phyloP scores from a whole-genome alignment of 2,888 invertebrate species.

The Synergus gifuensis region DNA sequence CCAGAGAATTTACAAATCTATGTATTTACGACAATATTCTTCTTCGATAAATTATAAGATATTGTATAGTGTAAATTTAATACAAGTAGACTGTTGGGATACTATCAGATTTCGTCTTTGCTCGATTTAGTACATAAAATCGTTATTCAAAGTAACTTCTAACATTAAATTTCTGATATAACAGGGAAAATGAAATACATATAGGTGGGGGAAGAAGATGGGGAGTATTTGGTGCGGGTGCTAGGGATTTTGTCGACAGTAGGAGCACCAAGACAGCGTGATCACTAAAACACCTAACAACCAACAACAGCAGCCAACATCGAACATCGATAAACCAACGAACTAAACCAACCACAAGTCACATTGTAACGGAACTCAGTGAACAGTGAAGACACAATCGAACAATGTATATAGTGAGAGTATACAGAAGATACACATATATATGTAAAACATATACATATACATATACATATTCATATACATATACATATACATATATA shows the following conservation, averaged over 20 bases:
- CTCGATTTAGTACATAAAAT: neutral
- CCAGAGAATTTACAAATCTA: too few species aligned
- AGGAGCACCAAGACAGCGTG: constrained; percentile 74
- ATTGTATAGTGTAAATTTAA: neutral
- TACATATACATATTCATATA: constrained; percentile 20
- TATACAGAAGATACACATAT: constrained; percentile 45
- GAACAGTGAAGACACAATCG: constrained; percentile 73
- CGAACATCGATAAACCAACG: constrained; percentile 76
- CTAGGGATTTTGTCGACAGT: constrained; percentile 60
- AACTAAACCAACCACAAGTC: constrained; percentile 75
- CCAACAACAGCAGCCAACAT: constrained; percentile 77
- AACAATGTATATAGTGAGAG: constrained; percentile 62
- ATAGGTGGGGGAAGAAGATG: neutral
- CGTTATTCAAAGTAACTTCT: constrained; percentile 60
- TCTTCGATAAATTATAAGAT: neutral
- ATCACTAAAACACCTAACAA: constrained; percentile 77
- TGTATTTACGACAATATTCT: neutral
- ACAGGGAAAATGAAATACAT: constrained; percentile 49
- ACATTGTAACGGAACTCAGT: constrained; percentile 73
- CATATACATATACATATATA: constrained; percentile 46
- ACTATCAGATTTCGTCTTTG: neutral
- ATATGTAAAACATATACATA: constrained; percentile 45
- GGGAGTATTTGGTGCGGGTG: constrained; percentile 61
- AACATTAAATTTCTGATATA: constrained; percentile 66
- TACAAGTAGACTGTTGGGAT: neutral